These are phyloP conservation scores for Malurus alboscapulatus DNA, from an alignment of 2,113 vertebrate species.

Conservation along the genomic window DNA sequence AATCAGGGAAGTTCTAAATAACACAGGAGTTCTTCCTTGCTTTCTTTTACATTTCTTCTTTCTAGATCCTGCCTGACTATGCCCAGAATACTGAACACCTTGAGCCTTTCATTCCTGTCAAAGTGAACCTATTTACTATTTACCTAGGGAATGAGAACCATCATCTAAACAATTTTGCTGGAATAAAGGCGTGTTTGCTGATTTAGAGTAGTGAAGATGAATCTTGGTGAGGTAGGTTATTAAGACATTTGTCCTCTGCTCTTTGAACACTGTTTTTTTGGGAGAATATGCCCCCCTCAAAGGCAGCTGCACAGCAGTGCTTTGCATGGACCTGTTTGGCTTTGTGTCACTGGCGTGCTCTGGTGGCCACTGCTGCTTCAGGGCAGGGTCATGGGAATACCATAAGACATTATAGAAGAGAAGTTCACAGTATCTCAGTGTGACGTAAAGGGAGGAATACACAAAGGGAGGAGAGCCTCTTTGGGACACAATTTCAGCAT, in stretches of 20 bases:
- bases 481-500: not conserved
- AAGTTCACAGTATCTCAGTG: not conserved
- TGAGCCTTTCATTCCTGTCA: not conserved
- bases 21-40: not conserved
- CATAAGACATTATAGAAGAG: not conserved
- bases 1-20: not conserved
- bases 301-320: not conserved
- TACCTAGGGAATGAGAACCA: not conserved
- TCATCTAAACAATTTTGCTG: not conserved
- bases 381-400: not conserved
- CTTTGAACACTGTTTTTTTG: not conserved
- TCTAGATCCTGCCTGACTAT: not conserved
- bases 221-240: not conserved
- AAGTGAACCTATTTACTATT: not conserved
- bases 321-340: not conserved
- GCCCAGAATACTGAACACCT: not conserved
- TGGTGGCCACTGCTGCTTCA: not conserved
- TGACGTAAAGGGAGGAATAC: not conserved
- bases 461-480: not conserved
- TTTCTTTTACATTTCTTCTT: not conserved
- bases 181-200: not conserved
- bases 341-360: not conserved
- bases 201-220: not conserved
- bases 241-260: not conserved
- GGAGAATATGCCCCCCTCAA: not conserved